Base-by-base conservation (phyloP, 1,140 invertebrate genomes). In the Drosophila insularis region DNA sequence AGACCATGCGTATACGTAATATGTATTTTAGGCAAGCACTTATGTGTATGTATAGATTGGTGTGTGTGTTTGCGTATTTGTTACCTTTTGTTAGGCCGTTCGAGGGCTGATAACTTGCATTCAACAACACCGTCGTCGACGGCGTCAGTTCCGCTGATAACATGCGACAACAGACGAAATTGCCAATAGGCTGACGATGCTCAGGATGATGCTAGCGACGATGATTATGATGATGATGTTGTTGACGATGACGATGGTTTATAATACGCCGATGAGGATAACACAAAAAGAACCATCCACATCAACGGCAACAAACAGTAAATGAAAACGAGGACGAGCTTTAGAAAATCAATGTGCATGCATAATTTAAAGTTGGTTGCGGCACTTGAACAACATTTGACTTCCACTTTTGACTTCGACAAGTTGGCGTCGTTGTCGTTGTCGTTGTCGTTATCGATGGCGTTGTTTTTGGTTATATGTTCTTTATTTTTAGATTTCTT, bases 291-390 rank as follows among this genome's bases (percentile, higher is more conserved):
- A 17, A 50, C 43, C 43, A 50, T 21, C 61, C 37, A 74, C 53
- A 64, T 55, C n/a, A 46, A 60, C 55, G 35, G 63, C 60, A 70
- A 59, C n/a, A 55, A 32, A 50, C 17, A 17, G 43, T 50, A 58
- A 66, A 68, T 21, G 27, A 10, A 54, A 55, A 75, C 50, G 61
- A 32, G 63, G 68, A 68, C 53, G 80, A 55, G 23, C 69, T 58
- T 79, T 62, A 71, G 64, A 89, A 89, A 87, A 87, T 87, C 82
- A 87, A 89, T 87, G 82, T 82, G 65, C 80, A 82, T 87, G 73
- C 82, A 87, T 87, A 82, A 87, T 87, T 87, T 84, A 82, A 87
- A 82, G 78, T 78, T 74, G 66, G 77, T 80, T 85, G 80, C 76
- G 80, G 55, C 80, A 68, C 80, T 77, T 74, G 69, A 66, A 59